phyloP scores from a whole-genome alignment of 92 coral and sea anemone genomes.

The Phymanthus crucifer region DNA sequence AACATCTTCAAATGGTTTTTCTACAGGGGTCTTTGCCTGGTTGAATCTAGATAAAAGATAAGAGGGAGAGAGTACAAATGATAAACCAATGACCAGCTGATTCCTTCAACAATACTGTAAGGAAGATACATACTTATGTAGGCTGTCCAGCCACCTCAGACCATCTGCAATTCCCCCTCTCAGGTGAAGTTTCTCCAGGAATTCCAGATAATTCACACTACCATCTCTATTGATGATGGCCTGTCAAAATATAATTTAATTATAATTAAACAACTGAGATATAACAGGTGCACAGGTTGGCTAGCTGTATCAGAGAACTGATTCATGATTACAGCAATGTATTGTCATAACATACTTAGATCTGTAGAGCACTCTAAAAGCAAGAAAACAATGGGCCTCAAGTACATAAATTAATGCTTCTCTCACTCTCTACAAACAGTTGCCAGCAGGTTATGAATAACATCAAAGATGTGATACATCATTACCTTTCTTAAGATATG shows the following conservation, averaged over 20 bases:
- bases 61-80: too few species aligned
- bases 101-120: neutral
- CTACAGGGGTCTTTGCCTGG: constrained; percentile 66
- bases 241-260: constrained; percentile 15
- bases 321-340: too few species aligned
- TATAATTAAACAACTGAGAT: neutral
- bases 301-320: neutral
- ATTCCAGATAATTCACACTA: constrained; percentile 75
- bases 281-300: neutral
- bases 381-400: too few species aligned
- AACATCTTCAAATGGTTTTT: constrained; percentile 66
- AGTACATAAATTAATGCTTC: too few species aligned
- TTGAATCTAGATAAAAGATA: constrained; percentile 48
- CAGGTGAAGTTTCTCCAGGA: constrained; percentile 75
- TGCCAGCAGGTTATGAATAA: too few species aligned
- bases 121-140: constrained; percentile 61
- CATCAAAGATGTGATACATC: too few species aligned
- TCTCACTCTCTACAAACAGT: too few species aligned
- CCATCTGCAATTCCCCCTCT: constrained; percentile 86
- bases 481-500: constrained; percentile 81
- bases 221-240: constrained; percentile 85
- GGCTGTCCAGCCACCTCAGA: constrained; percentile 58
- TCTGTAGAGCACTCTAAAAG: too few species aligned
- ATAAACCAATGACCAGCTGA: neutral
- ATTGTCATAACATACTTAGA: too few species aligned